These are phyloP conservation scores for Sturmia bella DNA, from an alignment of 2,888 invertebrate genomes.

Conservation along the genomic window DNA sequence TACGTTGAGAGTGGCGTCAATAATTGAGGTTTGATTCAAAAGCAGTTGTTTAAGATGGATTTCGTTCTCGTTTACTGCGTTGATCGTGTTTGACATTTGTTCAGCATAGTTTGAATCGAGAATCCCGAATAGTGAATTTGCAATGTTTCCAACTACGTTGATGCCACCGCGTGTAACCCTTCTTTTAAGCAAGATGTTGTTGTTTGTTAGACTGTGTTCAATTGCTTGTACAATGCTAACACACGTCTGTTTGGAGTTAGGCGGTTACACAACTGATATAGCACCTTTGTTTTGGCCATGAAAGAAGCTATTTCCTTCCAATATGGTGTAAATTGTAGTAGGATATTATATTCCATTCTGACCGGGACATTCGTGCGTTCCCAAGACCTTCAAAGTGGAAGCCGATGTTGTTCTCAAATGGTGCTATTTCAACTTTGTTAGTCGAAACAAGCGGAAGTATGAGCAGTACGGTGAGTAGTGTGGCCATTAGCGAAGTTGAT, in stretches of 20 bases:
- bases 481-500: background rate
- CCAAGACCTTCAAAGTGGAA: background rate
- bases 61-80: background rate
- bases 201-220: too few relatives aligned
- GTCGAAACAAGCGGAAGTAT: slow-evolving; percentile 1
- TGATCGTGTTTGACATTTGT: too few relatives aligned
- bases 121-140: background rate
- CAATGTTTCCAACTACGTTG: background rate
- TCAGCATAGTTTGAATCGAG: too few relatives aligned
- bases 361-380: background rate
- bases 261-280: too few relatives aligned
- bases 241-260: too few relatives aligned
- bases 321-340: slow-evolving; percentile 1
- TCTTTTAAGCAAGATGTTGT: too few relatives aligned
- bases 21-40: background rate
- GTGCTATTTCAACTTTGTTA: background rate
- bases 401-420: slow-evolving; percentile 4
- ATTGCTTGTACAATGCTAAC: too few relatives aligned
- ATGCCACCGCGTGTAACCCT: background rate
- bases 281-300: too few relatives aligned
- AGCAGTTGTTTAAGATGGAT: background rate
- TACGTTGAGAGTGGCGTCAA: background rate
- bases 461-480: background rate
- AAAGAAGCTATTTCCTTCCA: too few relatives aligned
- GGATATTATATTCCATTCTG: slow-evolving; percentile 12